Conservation (phyloP, 35 echinoderm and acorn worm genomes). For the Hemicentrotus pulcherrimus region DNA sequence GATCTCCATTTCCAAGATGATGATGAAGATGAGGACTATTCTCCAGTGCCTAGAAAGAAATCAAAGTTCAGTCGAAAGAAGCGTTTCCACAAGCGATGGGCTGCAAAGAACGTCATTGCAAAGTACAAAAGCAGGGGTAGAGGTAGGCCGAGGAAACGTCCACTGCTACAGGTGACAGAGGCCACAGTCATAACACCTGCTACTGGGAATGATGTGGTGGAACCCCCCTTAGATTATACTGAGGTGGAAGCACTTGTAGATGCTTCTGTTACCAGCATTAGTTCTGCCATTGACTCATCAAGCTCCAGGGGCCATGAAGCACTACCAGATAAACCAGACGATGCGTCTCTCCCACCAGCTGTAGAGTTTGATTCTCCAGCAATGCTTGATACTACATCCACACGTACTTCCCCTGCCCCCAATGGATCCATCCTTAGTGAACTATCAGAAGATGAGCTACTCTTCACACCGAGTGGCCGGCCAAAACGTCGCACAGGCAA, state of each 20-base stretch:
- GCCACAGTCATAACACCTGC: not conserved
- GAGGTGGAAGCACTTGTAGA: not conserved
- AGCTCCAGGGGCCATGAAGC: not conserved
- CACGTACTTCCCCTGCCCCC: not conserved
- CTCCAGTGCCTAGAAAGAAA: constrained; percentile 38
- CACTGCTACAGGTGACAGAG: not conserved
- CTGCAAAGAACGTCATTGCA: constrained; percentile 25
- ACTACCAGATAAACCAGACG: not conserved
- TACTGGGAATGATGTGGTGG: not conserved
- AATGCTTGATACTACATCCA: not conserved
- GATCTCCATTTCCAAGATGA: constrained; percentile 15
- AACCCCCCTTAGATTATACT: not conserved
- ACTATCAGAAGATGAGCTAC: constrained; percentile 34
- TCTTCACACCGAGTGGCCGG: constrained; percentile 59
- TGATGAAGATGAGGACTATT: constrained; percentile 50
- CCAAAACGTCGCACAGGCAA: constrained; percentile 56
- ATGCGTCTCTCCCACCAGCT: not conserved
- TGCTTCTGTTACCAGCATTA: not conserved
- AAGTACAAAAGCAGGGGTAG: constrained; percentile 30
- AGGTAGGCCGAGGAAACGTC: not conserved
- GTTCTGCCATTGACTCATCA: not conserved
- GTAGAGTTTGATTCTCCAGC: not conserved
- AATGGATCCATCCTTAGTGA: not conserved
- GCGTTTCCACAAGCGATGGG: constrained; percentile 41
- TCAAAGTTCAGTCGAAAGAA: not conserved